A percentile compares a stretch with the other conserved stretches of the same genome.
Evolutionary conservation across 2,888 invertebrate genomes (phyloP).

Genomic region (Synergus japonicus): DNA sequence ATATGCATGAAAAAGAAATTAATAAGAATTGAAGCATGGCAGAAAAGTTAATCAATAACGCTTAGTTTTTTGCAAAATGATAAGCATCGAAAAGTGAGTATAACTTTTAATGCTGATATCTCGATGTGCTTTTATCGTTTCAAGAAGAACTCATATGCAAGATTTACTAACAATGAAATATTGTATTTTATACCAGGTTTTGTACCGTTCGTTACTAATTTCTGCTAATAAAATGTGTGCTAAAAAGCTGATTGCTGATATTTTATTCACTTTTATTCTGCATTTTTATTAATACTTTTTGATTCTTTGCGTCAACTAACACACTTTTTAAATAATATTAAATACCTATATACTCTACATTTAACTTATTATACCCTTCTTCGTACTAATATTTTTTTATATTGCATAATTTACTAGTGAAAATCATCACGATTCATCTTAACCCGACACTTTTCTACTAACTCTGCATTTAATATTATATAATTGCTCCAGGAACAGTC

Average conservation of each 20-base stretch:
- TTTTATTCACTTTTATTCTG: constrained; percentile 2
- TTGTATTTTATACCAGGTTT: neutral
- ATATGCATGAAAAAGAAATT: constrained; percentile 45
- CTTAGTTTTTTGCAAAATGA: constrained; percentile 22
- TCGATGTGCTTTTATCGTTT: constrained; percentile 21
- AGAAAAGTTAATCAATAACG: neutral
- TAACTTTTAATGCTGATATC: constrained; percentile 26
- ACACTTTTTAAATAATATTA: neutral
- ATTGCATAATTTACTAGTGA: neutral
- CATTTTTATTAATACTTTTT: neutral
- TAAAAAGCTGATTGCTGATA: neutral
- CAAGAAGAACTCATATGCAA: constrained; percentile 6
- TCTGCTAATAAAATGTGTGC: neutral
- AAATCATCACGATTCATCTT: neutral
- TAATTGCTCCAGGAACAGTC: neutral
- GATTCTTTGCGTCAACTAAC: neutral
- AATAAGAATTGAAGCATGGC: constrained; percentile 38
- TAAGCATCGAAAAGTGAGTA: constrained; percentile 11
- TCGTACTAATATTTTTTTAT: neutral
- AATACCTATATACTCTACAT: neutral
- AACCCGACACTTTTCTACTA: neutral
- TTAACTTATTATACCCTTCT: neutral
- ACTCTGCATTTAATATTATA: neutral
- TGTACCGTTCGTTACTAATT: neutral
- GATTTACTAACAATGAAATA: neutral